Conservation (phyloP, 2,888 invertebrate genomes). For the Hipparchia semele region DNA sequence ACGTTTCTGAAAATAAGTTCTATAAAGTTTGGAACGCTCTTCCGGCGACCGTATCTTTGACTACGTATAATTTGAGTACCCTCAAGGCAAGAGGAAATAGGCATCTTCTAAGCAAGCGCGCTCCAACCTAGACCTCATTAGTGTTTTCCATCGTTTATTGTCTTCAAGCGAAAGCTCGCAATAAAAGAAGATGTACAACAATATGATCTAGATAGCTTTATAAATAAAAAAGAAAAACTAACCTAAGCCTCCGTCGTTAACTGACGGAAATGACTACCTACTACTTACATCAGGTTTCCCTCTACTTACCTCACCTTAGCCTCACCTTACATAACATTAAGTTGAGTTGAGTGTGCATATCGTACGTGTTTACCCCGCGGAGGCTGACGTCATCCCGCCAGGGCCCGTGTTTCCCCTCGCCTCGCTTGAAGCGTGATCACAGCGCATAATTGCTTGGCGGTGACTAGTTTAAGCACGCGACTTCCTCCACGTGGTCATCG, state of each 20-base stretch:
- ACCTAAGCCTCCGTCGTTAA: not conserved
- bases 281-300: conserved; percentile 4
- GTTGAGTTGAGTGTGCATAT: conserved; percentile 3
- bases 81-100: too few relatives aligned
- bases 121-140: too few relatives aligned
- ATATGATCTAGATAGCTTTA: too few relatives aligned
- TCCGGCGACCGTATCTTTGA: too few relatives aligned
- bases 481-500: not conserved
- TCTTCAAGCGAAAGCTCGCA: too few relatives aligned
- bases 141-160: too few relatives aligned
- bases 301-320: not conserved
- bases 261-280: not conserved
- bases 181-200: too few relatives aligned
- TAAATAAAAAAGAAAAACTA: too few relatives aligned
- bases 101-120: too few relatives aligned
- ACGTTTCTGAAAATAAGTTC: too few relatives aligned
- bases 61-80: too few relatives aligned
- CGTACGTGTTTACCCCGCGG: conserved; percentile 18
- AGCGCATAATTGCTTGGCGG: conserved; percentile 9
- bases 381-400: conserved; percentile 30
- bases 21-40: too few relatives aligned
- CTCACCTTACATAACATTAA: conserved; percentile 22
- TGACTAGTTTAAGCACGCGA: not conserved
- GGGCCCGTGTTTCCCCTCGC: conserved; percentile 26
- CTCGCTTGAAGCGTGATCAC: conserved; percentile 25